A percentile compares a stretch with the other conserved stretches of the same genome.
phyloP scores from a whole-genome alignment of 2,797 vertebrate species.

The Spinibarbus caldwelli region DNA sequence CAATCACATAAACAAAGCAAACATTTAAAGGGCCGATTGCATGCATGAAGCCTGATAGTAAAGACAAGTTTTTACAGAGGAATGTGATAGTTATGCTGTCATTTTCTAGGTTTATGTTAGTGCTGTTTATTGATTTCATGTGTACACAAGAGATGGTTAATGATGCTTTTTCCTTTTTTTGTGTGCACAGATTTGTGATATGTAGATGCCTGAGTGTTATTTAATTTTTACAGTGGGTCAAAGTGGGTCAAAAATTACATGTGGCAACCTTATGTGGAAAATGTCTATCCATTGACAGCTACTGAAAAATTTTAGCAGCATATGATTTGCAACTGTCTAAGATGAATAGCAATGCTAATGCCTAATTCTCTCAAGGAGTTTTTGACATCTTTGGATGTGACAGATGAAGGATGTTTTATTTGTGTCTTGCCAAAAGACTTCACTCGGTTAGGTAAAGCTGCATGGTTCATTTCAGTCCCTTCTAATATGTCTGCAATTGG shows the following conservation, averaged over 20 bases:
- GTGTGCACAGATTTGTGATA: neutral
- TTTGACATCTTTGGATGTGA: neutral
- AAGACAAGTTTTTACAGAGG: neutral
- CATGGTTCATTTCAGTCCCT: neutral
- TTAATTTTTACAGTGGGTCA: neutral
- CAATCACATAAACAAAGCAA: slow-evolving; percentile 26
- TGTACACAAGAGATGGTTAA: neutral
- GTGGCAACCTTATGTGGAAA: neutral
- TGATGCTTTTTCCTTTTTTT: neutral
- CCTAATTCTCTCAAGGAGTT: neutral
- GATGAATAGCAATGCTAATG: neutral
- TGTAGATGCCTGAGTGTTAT: neutral
- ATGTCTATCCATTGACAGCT: neutral
- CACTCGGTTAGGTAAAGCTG: neutral
- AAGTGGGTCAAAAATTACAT: neutral
- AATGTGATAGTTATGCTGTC: neutral
- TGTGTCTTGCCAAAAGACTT: neutral
- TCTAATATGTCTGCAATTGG: neutral
- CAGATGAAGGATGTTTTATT: neutral
- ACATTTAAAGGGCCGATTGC: neutral
- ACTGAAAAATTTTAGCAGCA: neutral
- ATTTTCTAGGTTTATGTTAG: slow-evolving; percentile 1
- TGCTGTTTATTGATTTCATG: neutral
- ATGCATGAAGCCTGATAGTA: neutral
- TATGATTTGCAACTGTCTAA: neutral